These are phyloP conservation scores for Podarcis cretensis DNA, from an alignment of 2,113 vertebrate species.

Conservation along the genomic window DNA sequence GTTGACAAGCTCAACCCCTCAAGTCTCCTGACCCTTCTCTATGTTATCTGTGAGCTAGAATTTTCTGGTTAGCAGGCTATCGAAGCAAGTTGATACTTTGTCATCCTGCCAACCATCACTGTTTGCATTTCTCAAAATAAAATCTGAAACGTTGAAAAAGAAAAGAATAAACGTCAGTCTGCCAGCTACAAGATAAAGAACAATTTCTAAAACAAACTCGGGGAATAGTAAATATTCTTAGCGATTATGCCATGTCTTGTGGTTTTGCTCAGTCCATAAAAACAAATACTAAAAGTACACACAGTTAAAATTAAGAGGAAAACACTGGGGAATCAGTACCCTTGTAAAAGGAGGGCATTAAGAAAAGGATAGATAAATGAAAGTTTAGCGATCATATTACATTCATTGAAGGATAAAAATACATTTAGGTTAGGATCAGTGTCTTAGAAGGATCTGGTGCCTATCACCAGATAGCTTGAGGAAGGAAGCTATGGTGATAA, in stretches of 20 bases:
- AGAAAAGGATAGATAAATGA: conserved; percentile 31
- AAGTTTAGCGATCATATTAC: conserved; percentile 42
- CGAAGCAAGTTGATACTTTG: conserved; percentile 29
- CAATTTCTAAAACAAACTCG: conserved; percentile 11
- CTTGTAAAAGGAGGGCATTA: conserved; percentile 20
- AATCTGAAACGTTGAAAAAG: conserved; percentile 24
- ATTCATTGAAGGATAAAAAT: conserved; percentile 25
- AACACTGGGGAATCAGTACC: not conserved
- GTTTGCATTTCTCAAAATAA: conserved; percentile 22
- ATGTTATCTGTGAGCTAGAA: not conserved
- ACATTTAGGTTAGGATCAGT: conserved; percentile 17
- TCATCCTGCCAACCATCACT: not conserved
- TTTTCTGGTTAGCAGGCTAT: conserved; percentile 13
- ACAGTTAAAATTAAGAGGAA: conserved; percentile 12
- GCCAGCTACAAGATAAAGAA: conserved; percentile 23
- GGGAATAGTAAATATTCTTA: not conserved
- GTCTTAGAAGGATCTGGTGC: conserved; percentile 5
- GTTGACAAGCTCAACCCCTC: not conserved
- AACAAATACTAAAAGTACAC: not conserved
- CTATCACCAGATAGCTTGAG: not conserved
- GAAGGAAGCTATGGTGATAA: conserved; percentile 28
- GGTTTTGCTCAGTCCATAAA: conserved; percentile 11
- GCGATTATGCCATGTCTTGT: conserved; percentile 1
- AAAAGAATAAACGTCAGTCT: conserved; percentile 39
- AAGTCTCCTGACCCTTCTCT: not conserved